Evolutionary conservation across 2,797 vertebrate species (phyloP).

Genomic region (Coluber constrictor): DNA sequence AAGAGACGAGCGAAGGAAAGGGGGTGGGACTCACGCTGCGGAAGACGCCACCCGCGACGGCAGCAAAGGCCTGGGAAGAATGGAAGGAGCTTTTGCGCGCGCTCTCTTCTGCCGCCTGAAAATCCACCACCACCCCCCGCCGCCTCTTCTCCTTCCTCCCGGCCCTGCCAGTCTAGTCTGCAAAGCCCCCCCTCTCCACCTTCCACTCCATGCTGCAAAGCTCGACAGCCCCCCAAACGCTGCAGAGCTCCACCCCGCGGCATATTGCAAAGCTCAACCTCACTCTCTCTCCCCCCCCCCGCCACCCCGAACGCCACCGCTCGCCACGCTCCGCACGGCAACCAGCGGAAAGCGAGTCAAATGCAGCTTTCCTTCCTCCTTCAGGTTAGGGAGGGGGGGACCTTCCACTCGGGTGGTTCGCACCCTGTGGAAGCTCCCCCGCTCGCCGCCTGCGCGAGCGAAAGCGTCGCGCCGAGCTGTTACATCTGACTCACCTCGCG

Average conservation of each 20-base stretch:
- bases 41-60: neutral
- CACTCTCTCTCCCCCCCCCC: neutral
- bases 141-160: neutral
- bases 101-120: neutral
- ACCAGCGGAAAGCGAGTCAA: neutral
- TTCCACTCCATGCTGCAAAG: neutral
- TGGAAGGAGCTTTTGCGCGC: slow-evolving; percentile 1
- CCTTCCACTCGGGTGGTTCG: neutral
- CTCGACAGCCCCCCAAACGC: neutral
- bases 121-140: neutral
- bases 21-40: neutral
- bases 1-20: too few species aligned
- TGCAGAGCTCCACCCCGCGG: slow-evolving; percentile 19
- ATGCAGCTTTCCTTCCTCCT: neutral
- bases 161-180: neutral
- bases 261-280: neutral
- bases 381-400: neutral
- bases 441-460: neutral
- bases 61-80: neutral
- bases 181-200: neutral
- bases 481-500: neutral
- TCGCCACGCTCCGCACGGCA: neutral
- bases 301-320: neutral
- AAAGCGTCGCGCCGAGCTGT: neutral
- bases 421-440: neutral